These are phyloP conservation scores for Hylyphantes graminicola DNA, from an alignment of 1,140 invertebrate genomes.

Conservation along the genomic window DNA sequence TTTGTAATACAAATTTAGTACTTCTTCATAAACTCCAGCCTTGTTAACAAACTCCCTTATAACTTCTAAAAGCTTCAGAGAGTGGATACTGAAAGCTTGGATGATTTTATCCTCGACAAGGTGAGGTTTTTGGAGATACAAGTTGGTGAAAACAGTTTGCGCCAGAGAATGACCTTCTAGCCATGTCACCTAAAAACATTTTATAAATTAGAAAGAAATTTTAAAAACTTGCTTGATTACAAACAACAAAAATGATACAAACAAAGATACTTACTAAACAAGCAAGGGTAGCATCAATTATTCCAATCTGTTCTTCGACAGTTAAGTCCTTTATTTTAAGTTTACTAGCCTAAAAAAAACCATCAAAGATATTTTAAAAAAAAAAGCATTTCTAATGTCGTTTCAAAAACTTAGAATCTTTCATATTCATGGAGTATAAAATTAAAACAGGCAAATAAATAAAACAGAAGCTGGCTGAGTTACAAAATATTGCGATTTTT, in stretches of 20 bases:
- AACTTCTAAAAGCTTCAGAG: slow-evolving; percentile 90
- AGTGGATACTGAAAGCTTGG: slow-evolving; percentile 86
- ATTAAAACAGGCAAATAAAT: too few relatives aligned
- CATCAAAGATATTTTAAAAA: not conserved
- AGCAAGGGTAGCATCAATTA: slow-evolving; percentile 92
- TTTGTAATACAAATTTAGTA: slow-evolving; percentile 56
- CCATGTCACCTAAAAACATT: slow-evolving; percentile 78
- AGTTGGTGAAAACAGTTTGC: slow-evolving; percentile 96
- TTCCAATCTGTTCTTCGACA: slow-evolving; percentile 74
- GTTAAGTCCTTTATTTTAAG: slow-evolving; percentile 81
- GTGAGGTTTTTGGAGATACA: slow-evolving; percentile 92
- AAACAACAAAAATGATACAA: not conserved
- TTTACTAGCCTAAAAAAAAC: slow-evolving; percentile 74
- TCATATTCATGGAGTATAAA: too few relatives aligned
- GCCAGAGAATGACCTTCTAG: slow-evolving; percentile 94
- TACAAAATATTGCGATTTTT: too few relatives aligned
- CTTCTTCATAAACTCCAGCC: slow-evolving; percentile 71
- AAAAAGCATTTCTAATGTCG: not conserved
- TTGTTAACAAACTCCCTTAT: slow-evolving; percentile 78
- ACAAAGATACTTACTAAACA: slow-evolving; percentile 76
- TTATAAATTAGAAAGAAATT: not conserved
- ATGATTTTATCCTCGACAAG: slow-evolving; percentile 85
- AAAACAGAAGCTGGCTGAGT: too few relatives aligned
- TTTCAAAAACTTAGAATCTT: not conserved
- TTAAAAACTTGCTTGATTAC: not conserved